Conservation (phyloP, 2,797 vertebrate species). For the Coracias cyanogaster region DNA sequence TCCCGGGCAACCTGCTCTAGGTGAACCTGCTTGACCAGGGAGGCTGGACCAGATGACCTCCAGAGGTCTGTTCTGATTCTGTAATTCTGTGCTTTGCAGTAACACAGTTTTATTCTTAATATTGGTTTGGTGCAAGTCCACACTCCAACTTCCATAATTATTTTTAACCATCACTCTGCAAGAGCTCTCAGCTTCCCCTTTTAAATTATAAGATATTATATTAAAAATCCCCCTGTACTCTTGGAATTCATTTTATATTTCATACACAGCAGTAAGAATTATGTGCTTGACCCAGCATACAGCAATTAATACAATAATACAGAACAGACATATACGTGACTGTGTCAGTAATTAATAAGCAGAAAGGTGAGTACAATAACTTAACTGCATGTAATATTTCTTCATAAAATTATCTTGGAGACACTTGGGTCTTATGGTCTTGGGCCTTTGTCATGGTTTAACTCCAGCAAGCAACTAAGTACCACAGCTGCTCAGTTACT, state of each 20-base stretch:
- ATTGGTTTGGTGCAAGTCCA: not conserved
- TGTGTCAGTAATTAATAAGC: slow-evolving; percentile 10
- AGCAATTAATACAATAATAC: not conserved
- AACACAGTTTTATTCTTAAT: not conserved
- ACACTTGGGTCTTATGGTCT: not conserved
- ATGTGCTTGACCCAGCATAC: not conserved
- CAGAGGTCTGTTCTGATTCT: not conserved
- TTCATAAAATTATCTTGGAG: not conserved
- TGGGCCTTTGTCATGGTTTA: not conserved
- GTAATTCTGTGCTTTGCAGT: not conserved
- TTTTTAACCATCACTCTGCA: not conserved
- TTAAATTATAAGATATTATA: not conserved
- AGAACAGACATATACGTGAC: not conserved
- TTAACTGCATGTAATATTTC: not conserved
- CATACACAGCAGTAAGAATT: not conserved
- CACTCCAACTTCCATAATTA: not conserved
- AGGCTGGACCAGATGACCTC: not conserved
- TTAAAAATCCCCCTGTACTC: not conserved
- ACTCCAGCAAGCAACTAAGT: not conserved
- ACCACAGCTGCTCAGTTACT: not conserved
- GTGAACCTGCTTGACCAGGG: not conserved
- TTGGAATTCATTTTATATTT: not conserved
- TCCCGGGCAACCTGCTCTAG: not conserved
- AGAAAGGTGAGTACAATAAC: not conserved
- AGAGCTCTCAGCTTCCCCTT: not conserved